These are phyloP conservation scores for Anolis carolinensis DNA, from an alignment of 2,113 vertebrate species.

Conservation along the genomic window DNA sequence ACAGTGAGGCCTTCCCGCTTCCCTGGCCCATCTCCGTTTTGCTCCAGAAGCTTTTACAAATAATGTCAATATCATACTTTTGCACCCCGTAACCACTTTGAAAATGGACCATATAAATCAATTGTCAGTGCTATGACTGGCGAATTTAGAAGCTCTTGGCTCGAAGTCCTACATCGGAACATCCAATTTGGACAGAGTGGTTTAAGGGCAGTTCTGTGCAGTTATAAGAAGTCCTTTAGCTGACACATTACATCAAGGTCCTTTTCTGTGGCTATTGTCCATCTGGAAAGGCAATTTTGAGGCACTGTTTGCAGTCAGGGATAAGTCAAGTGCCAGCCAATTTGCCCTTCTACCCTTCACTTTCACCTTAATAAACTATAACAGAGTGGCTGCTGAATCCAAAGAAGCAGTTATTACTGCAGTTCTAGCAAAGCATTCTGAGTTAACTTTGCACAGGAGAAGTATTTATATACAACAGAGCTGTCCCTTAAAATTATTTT, in stretches of 20 bases:
- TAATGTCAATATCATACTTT: conserved; percentile 36
- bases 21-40: not conserved
- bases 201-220: not conserved
- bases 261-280: conserved; percentile 27
- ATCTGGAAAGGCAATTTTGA: conserved; percentile 44
- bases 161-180: conserved; percentile 1
- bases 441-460: conserved; percentile 27
- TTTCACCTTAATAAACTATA: conserved; percentile 29
- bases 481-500: not conserved
- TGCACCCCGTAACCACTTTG: conserved; percentile 28
- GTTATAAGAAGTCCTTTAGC: conserved; percentile 31
- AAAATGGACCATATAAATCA: conserved; percentile 19
- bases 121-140: not conserved
- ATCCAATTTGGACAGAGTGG: not conserved
- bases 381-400: conserved; percentile 24
- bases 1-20: conserved; percentile 14
- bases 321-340: conserved; percentile 39
- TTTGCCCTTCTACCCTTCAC: not conserved
- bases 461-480: conserved; percentile 22
- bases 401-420: conserved; percentile 45
- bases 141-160: not conserved
- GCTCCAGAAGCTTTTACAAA: not conserved
- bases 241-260: conserved; percentile 22
- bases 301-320: conserved; percentile 38
- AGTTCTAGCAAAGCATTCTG: conserved; percentile 26